Evolutionary conservation across 2,797 vertebrate genomes (phyloP).

Genomic region (Microcaecilia unicolor): DNA sequence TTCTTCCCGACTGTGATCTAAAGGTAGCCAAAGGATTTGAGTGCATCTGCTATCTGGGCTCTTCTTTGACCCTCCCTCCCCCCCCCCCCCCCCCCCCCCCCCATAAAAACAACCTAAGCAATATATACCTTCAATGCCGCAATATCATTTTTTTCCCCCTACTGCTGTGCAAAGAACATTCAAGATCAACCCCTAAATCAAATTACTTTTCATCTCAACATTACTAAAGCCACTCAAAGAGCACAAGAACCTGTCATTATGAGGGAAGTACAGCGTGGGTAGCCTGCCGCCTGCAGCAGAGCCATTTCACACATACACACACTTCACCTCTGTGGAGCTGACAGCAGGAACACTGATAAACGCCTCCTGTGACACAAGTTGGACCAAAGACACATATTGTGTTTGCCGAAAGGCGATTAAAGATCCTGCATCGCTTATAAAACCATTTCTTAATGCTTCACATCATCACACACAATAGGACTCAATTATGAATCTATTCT

Average conservation of each 20-base stretch:
- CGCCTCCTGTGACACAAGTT: background rate
- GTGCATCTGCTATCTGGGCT: too few relatives aligned
- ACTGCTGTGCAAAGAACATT: slow-evolving; percentile 14
- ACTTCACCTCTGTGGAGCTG: background rate
- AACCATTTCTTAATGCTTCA: slow-evolving; percentile 13
- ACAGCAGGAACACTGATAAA: background rate
- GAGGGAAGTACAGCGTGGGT: background rate
- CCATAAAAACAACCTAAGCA: slow-evolving; percentile 3
- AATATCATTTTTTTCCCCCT: slow-evolving; percentile 4
- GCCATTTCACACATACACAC: slow-evolving; percentile 4
- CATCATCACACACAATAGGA: slow-evolving; percentile 14
- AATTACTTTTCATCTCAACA: slow-evolving; percentile 4
- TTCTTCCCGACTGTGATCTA: slow-evolving; percentile 7
- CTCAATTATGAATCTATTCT: slow-evolving; percentile 17
- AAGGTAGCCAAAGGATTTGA: too few relatives aligned
- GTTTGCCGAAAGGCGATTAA: slow-evolving; percentile 17
- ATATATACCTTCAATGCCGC: background rate
- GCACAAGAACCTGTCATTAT: slow-evolving; percentile 2
- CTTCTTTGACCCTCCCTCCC: too few relatives aligned
- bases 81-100: too few relatives aligned
- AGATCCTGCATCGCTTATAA: slow-evolving; percentile 12
- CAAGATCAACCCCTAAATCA: slow-evolving; percentile 9
- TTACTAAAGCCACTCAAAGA: slow-evolving; percentile 3
- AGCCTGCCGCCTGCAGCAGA: slow-evolving; percentile 2
- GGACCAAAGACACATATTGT: slow-evolving; percentile 22